Base-by-base conservation (phyloP, 2,113 vertebrate genomes). In the Sclerurus mexicanus region DNA sequence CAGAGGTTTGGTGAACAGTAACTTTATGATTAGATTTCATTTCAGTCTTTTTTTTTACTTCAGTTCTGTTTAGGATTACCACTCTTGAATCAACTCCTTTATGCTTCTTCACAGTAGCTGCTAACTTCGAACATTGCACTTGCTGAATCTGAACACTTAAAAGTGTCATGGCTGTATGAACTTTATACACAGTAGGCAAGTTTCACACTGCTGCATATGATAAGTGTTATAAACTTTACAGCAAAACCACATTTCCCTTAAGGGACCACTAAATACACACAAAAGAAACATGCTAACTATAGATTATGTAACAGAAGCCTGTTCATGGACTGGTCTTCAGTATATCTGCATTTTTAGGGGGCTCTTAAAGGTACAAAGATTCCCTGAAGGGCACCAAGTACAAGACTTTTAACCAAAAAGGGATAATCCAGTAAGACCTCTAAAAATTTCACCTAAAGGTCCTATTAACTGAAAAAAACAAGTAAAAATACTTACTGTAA, bases 401-500 rank as follows among this genome's bases (percentile, higher is more conserved):
- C 14, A 58, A 62, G 12, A 59, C 9, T 67, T 50, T 73, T 62
- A 82, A 52, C 16, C 22, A 79, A 56, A 82, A 33, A 55, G 4
- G 5, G 10, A 40, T 35, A 66, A 83, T 25, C 3, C 17, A 31
- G 17, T 37, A 73, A 3, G 4, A 75, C 10, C 19, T 17, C 25
- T 39, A 56, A 49, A 71, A 79, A 23, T 4, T 50, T 85, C 49
- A 72, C 14, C 23, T 79, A 39, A 53, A 84, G 5, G 14, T 62
- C 21, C 16, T 49, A 62, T 19, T 85, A 60, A 18, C 6, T 53
- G 5, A 46, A 44, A 80, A 47, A 21, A 63, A 18, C 2, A 85
- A 24, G 4, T 44, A 76, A 30, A 44, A 80, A 71, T 97, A 99
- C 99, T 99, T 98, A 99, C 99, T 99, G 96, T 99, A 99, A 96